Evolutionary conservation across 2,888 invertebrate genomes (phyloP).

Genomic region (Cepaea hortensis): DNA sequence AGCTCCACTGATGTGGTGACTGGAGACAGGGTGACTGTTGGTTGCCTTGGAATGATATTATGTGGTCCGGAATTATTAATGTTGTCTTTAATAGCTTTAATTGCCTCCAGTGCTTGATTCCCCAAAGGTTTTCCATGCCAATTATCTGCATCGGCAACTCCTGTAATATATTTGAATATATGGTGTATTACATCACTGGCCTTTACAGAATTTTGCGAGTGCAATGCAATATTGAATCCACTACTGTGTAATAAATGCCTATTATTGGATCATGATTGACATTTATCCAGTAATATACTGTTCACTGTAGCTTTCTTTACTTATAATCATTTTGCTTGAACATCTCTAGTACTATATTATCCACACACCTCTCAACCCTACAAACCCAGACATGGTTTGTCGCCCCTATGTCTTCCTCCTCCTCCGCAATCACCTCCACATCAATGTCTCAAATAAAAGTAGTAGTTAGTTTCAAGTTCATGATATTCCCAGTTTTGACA

Average conservation of each 20-base stretch:
- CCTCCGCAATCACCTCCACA: too few species aligned
- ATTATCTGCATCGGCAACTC: slow-evolving; percentile 93
- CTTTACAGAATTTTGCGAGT: neutral
- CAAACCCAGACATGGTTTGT: too few species aligned
- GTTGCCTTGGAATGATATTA: slow-evolving; percentile 82
- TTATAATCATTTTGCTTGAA: too few species aligned
- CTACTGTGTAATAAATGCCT: neutral
- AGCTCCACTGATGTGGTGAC: slow-evolving; percentile 28
- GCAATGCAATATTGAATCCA: neutral
- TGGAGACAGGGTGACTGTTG: slow-evolving; percentile 70
- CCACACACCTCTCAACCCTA: too few species aligned
- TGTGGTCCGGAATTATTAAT: slow-evolving; percentile 84
- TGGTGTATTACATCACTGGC: neutral
- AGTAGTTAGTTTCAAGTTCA: too few species aligned
- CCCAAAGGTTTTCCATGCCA: slow-evolving; percentile 99
- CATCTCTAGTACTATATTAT: too few species aligned
- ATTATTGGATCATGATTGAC: too few species aligned
- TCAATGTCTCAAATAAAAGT: too few species aligned
- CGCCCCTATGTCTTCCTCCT: too few species aligned
- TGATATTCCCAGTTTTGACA: too few species aligned
- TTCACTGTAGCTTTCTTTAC: too few species aligned
- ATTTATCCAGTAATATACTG: too few species aligned
- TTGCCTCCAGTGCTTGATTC: slow-evolving; percentile 84
- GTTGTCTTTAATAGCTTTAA: slow-evolving; percentile 78
- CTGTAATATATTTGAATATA: slow-evolving; percentile 77